These are phyloP conservation scores for Drosophila kanapiae DNA, from an alignment of 1,140 invertebrate genomes.

Conservation along the genomic window DNA sequence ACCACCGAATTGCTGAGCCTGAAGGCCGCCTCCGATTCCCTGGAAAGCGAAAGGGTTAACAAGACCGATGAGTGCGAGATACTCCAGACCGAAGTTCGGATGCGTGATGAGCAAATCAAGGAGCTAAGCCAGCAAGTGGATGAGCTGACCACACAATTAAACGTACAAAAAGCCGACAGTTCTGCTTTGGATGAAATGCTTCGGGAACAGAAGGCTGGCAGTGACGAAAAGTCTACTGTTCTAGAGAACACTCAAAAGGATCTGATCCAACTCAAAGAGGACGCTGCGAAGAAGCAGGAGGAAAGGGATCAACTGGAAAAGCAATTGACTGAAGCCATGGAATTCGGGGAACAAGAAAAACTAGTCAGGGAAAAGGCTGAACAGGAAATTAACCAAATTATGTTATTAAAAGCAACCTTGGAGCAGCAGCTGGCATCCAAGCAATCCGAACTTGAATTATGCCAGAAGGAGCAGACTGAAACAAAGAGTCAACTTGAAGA, in stretches of 20 bases:
- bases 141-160: slow-evolving; percentile 77
- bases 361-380: slow-evolving; percentile 17
- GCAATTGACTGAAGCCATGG: slow-evolving; percentile 10
- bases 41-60: slow-evolving; percentile 64
- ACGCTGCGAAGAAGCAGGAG: slow-evolving; percentile 76
- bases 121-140: slow-evolving; percentile 62
- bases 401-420: not conserved
- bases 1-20: slow-evolving; percentile 46
- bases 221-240: slow-evolving; percentile 23
- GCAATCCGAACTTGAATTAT: slow-evolving; percentile 14
- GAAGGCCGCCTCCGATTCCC: slow-evolving; percentile 35
- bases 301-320: slow-evolving; percentile 9
- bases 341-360: slow-evolving; percentile 16
- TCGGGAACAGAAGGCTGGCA: slow-evolving; percentile 41
- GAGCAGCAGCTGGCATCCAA: slow-evolving; percentile 28
- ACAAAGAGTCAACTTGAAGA: slow-evolving; percentile 1
- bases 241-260: slow-evolving; percentile 33
- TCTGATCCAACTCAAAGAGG: slow-evolving; percentile 16
- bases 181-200: slow-evolving; percentile 82
- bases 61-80: slow-evolving; percentile 68
- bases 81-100: slow-evolving; percentile 64
- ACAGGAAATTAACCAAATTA: slow-evolving; percentile 7
- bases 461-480: slow-evolving; percentile 17
- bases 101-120: slow-evolving; percentile 66
- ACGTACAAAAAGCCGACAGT: slow-evolving; percentile 79